Evolutionary conservation across 2,888 invertebrate genomes (phyloP), one percentile per base, ranked within the genome.

Genomic region (Drosophila setosimentum): DNA sequence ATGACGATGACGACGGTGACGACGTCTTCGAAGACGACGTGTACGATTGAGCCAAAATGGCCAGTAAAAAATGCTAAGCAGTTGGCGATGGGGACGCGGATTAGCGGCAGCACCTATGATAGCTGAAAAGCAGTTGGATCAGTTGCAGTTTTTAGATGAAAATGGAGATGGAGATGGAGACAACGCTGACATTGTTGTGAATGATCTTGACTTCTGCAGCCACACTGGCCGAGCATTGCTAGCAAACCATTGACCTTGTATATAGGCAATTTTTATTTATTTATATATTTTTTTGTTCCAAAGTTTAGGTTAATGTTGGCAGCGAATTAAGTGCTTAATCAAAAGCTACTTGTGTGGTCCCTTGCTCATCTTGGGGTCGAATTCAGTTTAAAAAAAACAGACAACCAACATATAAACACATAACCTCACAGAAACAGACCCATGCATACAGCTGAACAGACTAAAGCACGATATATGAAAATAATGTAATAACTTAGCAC

Each of bases 401-500:
- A 50, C 51, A 50, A 18, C 51, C 53, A 18, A n/a, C 45, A 55
- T 29, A 58, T 53, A 29, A 30, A 24, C 32, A 33, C 21, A 48
- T 11, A 57, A 18, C 33, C 49, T 70, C 48, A 50, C 13, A 27
- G 8, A 8, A 16, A n/a, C 27, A 37, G 13, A n/a, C 30, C 8
- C 16, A 57, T 33, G 51, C 29, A 37, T 27, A 37, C 8, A 16
- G 37, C 6, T 13, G 13, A 29, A 35, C 35, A 30, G 24, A n/a
- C 13, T 48, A 37, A 42, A 42, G 53, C 72, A 73, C 57, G 50
- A 73, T 68, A 60, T 68, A 71, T 70, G 65, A 37, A 53, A 51
- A 64, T 64, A 68, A 72, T 66, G 55, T 68, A 82, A 82, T 80
- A 81, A 73, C 77, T 89, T 85, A 68, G 62, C 88, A 82, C 90